phyloP scores from a whole-genome alignment of 2,113 vertebrate genomes.

The Euleptes europaea region DNA sequence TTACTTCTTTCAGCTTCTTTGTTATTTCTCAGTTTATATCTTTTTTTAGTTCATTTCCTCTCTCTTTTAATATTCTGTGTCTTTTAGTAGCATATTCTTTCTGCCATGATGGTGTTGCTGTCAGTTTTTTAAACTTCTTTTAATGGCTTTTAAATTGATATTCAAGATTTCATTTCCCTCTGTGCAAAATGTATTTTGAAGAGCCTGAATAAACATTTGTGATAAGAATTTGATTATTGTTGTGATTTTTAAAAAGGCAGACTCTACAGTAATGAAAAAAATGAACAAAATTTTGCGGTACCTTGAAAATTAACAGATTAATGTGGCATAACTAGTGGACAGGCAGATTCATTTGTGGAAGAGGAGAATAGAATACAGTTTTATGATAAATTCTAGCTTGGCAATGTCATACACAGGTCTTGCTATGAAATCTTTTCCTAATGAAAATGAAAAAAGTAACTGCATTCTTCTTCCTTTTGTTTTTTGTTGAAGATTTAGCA shows the following conservation, averaged over 20 bases:
- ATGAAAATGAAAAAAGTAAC: no score
- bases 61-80: slow-evolving; percentile 7
- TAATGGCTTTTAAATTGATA: slow-evolving; percentile 28
- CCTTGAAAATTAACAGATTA: background rate
- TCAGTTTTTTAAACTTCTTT: background rate
- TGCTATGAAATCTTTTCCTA: no score
- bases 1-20: slow-evolving; percentile 8
- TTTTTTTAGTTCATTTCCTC: slow-evolving; percentile 14
- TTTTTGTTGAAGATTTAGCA: no score
- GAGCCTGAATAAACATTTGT: background rate
- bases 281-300: background rate
- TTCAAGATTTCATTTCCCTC: background rate
- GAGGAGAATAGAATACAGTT: no score
- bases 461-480: no score
- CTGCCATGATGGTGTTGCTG: background rate
- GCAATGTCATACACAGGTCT: no score
- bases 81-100: slow-evolving; percentile 6
- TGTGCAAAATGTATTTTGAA: slow-evolving; percentile 7
- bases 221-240: background rate
- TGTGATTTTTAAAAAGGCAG: background rate
- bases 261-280: background rate
- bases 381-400: no score
- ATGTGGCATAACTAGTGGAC: background rate
- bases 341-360: no score
- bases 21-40: slow-evolving; percentile 18